Base-by-base conservation (phyloP, 2,797 vertebrate genomes). In the Lindbergichthys nudifrons region DNA sequence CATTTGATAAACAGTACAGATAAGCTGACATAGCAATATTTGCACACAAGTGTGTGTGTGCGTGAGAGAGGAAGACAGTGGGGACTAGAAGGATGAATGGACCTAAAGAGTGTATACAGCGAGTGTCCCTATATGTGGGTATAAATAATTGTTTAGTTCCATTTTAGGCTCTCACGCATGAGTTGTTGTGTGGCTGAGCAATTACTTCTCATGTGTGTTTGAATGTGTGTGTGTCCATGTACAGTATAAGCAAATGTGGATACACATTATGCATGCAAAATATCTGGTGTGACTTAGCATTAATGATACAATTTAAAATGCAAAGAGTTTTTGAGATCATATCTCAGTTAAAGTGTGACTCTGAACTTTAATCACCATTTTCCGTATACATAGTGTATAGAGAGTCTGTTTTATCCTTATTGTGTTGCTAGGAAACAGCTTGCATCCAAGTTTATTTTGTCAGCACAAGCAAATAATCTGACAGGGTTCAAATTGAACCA, bases 121-220 rank as follows among this genome's bases (percentile, higher is more conserved):
- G 9, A 71, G 26, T 53, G 65, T 68, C 16, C n/a, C 19, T 66
- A 15, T 59, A n/a, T 59, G 54, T 16, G 26, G 52, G 43, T 58
- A 75, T 69, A 41, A 81, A 89, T 71, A 77, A 77, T 77, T 66
- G 46, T 68, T 64, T 48, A 32, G 19, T 51, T 77, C 19, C 39
- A 54, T 61, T 83, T 72, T 65, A 50, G 59, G 43, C 39, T 54
- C 41, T 48, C 52, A 58, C 26, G 51, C 45, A 32, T 42, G 21
- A 82, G 46, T 15, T 70, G 45, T 41, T 51, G n/a, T 58, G 21
- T 14, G 36, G 63, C 10, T n/a, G 30, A 46, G 48, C 43, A 46
- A 42, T 62, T 78, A 14, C 19, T 19, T 19, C 52, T 52, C 15
- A 54, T 68, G 65, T 74, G 26, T 71, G 41, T 67, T 65, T 62